Base-by-base conservation (phyloP, 2,797 vertebrate genomes). In the Eulemur mongoz region DNA sequence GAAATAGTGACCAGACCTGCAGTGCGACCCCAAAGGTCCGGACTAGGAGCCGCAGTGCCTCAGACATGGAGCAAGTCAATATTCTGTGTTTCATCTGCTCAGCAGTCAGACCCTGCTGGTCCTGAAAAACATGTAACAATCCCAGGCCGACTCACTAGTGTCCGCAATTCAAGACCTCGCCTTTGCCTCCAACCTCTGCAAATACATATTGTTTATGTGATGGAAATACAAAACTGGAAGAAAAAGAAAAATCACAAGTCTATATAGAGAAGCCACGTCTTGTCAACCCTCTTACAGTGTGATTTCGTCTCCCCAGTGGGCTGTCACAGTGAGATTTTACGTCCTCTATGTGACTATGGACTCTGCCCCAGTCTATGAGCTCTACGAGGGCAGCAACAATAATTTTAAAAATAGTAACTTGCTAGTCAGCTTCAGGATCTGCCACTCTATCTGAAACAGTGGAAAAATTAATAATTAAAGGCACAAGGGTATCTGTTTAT, bases 171-270 rank as follows among this genome's bases (percentile, higher is more conserved):
- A 70, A 76, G 85, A 27, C 30, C 54, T 1, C 0, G 57, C 83
- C 87, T 94, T 94, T 35, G 89, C 69, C 81, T 25, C 70, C 15
- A 27, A 59, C 38, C 86, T 96, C 93, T 92, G 38, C 86, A 90
- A 93, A 89, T 96, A 63, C 35, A 94, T 40, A 84, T 95, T 96
- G 91, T 70, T 85, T 27, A 52, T 38, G n/a, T 25, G 7, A 45
- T 45, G 73, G 27, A 75, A 65, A 82, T 0, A 76, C 52, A 0
- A 0, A 94, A 91, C 50, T 81, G 3, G 67, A 91, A 15, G 22
- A 78, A 78, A 32, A 96, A 92, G 22, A 52, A 76, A 95, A 67
- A 61, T 95, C 50, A n/a, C 59, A 65, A 30, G 30, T 45, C 43
- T 52, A 1, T 84, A 10, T 17, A 23, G 22, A 50, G 22, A 63